Conservation (phyloP, 2,113 vertebrate species). For the Bufo bufo region DNA sequence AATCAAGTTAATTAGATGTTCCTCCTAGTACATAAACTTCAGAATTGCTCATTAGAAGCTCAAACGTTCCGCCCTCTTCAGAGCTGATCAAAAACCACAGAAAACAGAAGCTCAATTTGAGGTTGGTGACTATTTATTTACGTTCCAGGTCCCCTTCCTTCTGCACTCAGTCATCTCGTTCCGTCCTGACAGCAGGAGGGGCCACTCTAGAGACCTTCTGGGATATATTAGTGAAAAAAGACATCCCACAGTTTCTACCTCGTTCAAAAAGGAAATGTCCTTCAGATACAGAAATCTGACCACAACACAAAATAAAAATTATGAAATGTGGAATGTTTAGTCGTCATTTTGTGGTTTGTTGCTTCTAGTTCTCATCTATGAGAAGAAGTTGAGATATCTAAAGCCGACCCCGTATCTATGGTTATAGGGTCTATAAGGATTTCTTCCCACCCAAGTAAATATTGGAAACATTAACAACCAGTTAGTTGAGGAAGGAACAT, state of each 20-base stretch:
- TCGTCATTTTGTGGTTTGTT: neutral
- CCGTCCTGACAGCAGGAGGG: neutral
- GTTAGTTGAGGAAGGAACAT: neutral
- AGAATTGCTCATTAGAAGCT: neutral
- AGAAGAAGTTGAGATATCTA: neutral
- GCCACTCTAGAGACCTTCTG: neutral
- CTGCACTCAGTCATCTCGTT: conserved; percentile 7
- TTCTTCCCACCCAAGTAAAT: too few relatives aligned
- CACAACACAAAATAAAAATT: neutral
- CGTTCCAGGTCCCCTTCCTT: conserved; percentile 21
- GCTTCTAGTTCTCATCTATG: neutral
- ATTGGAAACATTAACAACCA: neutral
- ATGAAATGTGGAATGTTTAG: neutral
- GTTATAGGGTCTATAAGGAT: neutral
- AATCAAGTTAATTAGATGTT: neutral
- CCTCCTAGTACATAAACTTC: neutral
- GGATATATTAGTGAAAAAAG: neutral
- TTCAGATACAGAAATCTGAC: neutral
- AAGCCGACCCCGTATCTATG: neutral
- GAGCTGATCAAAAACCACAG: neutral
- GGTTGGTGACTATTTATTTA: conserved; percentile 22
- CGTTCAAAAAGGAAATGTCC: conserved; percentile 27
- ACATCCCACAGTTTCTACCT: neutral
- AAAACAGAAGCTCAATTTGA: conserved; percentile 35
- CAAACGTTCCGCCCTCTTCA: neutral